Base-by-base conservation (phyloP, 2,888 invertebrate genomes). In the Tolmerus cingulatus region DNA sequence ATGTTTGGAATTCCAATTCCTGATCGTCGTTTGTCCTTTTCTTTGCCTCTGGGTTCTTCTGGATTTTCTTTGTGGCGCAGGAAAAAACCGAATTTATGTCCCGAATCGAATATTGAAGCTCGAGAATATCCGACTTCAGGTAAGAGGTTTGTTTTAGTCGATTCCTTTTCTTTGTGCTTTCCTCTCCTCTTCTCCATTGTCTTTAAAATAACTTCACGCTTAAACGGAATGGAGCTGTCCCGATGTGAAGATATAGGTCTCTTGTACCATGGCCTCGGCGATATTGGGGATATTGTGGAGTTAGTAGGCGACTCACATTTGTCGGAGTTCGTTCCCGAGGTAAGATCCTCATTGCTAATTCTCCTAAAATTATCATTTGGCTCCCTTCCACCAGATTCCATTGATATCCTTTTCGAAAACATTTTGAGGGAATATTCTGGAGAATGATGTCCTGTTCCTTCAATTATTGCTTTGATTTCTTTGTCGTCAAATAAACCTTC, bases 1-100 rank as follows among this genome's bases (percentile, higher is more conserved):
- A 96, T 96, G 91, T 95, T 96, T 0, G 96, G 95, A 88, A 95
- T 93, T 90, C 94, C 94, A 91, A 96, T 90, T 89, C 94, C 94
- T 0, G 94, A 93, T 92, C 93, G 94, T 86, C 94, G 92, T 90
- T 94, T 95, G 74, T 93, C 93, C 1, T 93, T 92, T 87, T 92
- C 88, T 76, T 89, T 90, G 14, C 27, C 23, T 78, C 77, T 86
- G 9, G 40, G 34, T 16, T 89, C 89, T 27, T 88, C 88, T 30
- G 88, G 85, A 37, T 88, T 85, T 51, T 89, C 92, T 86, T 87
- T 88, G 8, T 87, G 66, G 12, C 89, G 79, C 30, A 88, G 27
- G 78, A 90, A 89, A 51, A 90, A 88, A 16, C 88, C 87, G 79
- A 89, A 88, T 88, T 89, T 88, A 76, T 88, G 55, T 43, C 88